Evolutionary conservation across 2,113 vertebrate genomes (phyloP).

Genomic region (Sminthopsis crassicaudata): DNA sequence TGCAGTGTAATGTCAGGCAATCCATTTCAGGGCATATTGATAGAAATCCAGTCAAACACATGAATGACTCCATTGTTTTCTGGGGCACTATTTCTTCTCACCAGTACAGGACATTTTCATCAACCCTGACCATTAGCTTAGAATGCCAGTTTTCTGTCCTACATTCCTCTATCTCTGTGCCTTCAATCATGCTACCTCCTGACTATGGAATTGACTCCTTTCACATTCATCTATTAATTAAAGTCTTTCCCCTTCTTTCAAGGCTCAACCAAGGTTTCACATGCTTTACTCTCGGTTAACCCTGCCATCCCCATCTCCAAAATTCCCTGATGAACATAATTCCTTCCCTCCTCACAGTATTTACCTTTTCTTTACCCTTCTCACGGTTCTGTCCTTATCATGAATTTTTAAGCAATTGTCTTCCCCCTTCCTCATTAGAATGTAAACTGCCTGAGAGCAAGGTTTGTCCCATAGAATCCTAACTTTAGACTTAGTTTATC

Average conservation of each 20-base stretch:
- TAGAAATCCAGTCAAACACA: constrained; percentile 83
- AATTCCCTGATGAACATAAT: neutral
- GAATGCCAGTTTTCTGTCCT: constrained; percentile 8
- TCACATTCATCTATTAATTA: neutral
- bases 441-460: neutral
- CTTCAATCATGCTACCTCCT: neutral
- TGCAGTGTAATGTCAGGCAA: constrained; percentile 89
- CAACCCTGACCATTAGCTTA: constrained; percentile 55
- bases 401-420: neutral
- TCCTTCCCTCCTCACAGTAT: neutral
- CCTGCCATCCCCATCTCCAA: neutral
- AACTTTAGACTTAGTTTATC: neutral
- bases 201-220: neutral
- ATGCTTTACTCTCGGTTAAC: neutral
- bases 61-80: constrained; percentile 82
- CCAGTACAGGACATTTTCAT: constrained; percentile 58
- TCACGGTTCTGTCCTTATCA: neutral
- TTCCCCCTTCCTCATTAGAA: neutral
- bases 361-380: neutral
- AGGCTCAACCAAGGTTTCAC: neutral
- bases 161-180: neutral
- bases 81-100: constrained; percentile 51
- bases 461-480: neutral
- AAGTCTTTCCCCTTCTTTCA: neutral
- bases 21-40: constrained; percentile 81